Percentiles rank a stretch among this genome's conserved stretches.
Evolutionary conservation across 2,797 vertebrate species (phyloP).

Genomic region (Neostethus bicornis): DNA sequence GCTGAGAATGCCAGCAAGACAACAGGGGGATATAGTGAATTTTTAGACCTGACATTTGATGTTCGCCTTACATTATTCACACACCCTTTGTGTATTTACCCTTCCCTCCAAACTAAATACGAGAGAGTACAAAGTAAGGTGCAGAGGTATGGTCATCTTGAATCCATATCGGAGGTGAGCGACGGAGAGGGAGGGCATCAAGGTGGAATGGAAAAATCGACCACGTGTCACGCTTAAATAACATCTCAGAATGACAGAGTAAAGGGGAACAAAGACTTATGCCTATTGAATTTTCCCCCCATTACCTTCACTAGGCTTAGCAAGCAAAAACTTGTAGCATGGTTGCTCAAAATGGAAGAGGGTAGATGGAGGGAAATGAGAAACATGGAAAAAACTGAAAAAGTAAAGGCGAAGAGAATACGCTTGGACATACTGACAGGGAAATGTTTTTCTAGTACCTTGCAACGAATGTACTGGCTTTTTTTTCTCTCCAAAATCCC

Average conservation of each 20-base stretch:
- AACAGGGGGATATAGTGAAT: slow-evolving; percentile 72
- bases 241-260: slow-evolving; percentile 51
- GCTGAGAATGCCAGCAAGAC: slow-evolving; percentile 74
- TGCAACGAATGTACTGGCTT: slow-evolving; percentile 1
- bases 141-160: slow-evolving; percentile 32
- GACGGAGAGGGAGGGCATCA: slow-evolving; percentile 5
- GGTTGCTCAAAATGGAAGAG: slow-evolving; percentile 41
- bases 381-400: slow-evolving; percentile 28
- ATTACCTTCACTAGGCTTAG: slow-evolving; percentile 14
- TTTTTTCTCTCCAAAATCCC: slow-evolving; percentile 17
- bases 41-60: slow-evolving; percentile 82
- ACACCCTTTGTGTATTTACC: slow-evolving; percentile 73
- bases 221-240: slow-evolving; percentile 58
- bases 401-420: not conserved
- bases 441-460: not conserved
- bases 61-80: slow-evolving; percentile 79
- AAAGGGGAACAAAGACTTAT: slow-evolving; percentile 37
- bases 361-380: slow-evolving; percentile 18
- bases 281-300: slow-evolving; percentile 55
- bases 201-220: slow-evolving; percentile 62
- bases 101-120: slow-evolving; percentile 41
- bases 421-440: slow-evolving; percentile 1
- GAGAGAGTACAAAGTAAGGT: slow-evolving; percentile 17
- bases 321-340: slow-evolving; percentile 13
- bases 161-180: slow-evolving; percentile 34